Evolutionary conservation across 2,113 vertebrate species (phyloP).

Genomic region (Tenrec ecaudatus): DNA sequence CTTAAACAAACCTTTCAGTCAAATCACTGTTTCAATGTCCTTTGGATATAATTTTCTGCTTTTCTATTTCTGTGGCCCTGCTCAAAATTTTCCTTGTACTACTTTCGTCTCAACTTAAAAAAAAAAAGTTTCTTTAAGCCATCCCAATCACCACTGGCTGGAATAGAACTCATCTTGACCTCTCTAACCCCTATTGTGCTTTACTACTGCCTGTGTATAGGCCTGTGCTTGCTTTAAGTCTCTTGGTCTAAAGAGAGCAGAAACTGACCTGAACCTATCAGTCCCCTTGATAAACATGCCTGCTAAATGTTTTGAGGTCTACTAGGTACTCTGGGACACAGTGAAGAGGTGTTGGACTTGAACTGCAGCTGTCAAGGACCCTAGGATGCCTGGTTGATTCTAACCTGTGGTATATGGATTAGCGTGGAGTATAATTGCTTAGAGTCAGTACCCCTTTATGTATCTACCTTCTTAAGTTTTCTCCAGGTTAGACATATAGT

Average conservation of each 20-base stretch:
- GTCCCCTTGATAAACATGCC: conserved; percentile 21
- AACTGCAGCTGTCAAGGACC: not conserved
- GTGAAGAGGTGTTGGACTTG: not conserved
- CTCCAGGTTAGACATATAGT: not conserved
- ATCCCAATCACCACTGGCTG: not conserved
- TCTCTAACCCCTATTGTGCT: not conserved
- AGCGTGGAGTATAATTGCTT: not conserved
- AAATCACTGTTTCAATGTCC: conserved; percentile 31
- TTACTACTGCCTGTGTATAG: not conserved
- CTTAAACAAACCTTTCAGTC: conserved; percentile 18
- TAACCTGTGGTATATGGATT: not conserved
- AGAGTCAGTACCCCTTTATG: not conserved
- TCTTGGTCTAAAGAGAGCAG: not conserved
- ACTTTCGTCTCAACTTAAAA: not conserved
- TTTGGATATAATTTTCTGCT: conserved; percentile 21
- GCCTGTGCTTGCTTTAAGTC: not conserved
- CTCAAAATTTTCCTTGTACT: conserved; percentile 39
- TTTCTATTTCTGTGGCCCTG: not conserved
- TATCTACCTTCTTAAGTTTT: conserved; percentile 6
- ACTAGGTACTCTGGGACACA: not conserved
- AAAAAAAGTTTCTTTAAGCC: not conserved
- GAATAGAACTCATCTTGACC: no score
- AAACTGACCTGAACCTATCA: not conserved
- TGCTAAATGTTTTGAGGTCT: not conserved
- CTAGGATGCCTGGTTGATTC: not conserved